Evolutionary conservation across 2,113 vertebrate species (phyloP).

Genomic region (Anthoscopus minutus): DNA sequence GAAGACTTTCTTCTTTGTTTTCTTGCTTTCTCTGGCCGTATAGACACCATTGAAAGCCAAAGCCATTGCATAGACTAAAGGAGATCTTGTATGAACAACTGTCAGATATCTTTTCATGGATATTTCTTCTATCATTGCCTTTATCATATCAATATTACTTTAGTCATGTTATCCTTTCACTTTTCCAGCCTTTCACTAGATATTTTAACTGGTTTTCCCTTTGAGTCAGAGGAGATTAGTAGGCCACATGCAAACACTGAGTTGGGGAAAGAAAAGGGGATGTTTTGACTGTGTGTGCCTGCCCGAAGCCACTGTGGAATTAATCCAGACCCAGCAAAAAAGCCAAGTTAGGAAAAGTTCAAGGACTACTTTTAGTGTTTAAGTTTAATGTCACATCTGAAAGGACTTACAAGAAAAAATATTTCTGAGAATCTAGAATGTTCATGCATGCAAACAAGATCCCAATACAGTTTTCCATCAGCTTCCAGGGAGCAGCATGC

Average conservation of each 20-base stretch:
- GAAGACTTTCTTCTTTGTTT: background rate
- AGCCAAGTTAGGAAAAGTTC: background rate
- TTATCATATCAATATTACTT: too few relatives aligned
- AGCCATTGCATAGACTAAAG: background rate
- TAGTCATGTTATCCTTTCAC: background rate
- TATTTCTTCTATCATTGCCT: background rate
- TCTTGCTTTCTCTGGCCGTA: background rate
- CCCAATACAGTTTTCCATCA: background rate
- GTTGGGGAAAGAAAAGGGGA: background rate
- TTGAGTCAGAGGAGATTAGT: background rate
- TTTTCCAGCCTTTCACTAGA: background rate
- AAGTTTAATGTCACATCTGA: background rate
- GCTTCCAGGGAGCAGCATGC: background rate
- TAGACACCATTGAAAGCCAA: background rate
- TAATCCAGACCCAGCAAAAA: background rate
- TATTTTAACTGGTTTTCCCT: background rate
- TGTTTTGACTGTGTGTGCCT: background rate
- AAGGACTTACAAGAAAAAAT: background rate
- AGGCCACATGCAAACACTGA: background rate
- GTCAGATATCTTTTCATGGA: background rate
- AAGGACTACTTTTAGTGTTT: background rate
- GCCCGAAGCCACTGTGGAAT: background rate
- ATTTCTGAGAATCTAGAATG: background rate
- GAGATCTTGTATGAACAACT: accelerated
- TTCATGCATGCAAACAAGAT: background rate